phyloP scores from a whole-genome alignment of 2,888 invertebrate genomes.

The Cheilosia grossa region DNA sequence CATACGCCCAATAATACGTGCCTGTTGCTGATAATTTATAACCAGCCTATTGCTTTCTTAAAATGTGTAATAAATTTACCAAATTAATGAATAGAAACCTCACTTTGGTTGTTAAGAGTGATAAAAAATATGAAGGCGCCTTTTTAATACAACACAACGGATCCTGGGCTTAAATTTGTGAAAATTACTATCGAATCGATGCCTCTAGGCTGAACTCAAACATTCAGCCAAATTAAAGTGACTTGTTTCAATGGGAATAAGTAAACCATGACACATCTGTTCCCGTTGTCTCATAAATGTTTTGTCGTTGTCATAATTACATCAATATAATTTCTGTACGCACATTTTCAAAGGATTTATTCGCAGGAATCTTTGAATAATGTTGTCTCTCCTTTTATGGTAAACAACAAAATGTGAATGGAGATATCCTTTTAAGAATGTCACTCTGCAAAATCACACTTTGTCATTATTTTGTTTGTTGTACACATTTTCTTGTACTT shows the following conservation, averaged over 20 bases:
- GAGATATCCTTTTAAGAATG: background rate
- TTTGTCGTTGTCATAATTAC: no score
- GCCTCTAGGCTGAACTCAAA: background rate
- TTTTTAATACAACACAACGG: background rate
- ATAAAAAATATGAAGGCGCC: no score
- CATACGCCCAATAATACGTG: no score
- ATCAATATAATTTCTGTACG: no score
- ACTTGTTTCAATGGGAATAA: background rate
- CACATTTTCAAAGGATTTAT: no score
- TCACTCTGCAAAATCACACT: background rate
- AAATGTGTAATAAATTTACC: background rate
- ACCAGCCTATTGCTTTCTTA: no score
- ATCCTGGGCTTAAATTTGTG: background rate
- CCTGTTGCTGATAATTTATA: no score
- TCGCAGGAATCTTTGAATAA: no score
- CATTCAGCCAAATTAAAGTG: background rate
- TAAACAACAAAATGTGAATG: no score
- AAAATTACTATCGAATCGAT: slow-evolving; percentile 6
- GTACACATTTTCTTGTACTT: background rate
- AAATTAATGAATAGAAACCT: background rate
- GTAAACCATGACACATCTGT: slow-evolving; percentile 10
- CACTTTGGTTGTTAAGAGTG: background rate
- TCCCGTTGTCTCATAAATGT: background rate
- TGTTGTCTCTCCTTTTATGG: no score
- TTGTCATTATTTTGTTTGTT: background rate